A percentile compares a stretch with the other conserved stretches of the same genome.
phyloP scores from a whole-genome alignment of 2,888 invertebrate genomes.

The Perizoma flavofasciatum region DNA sequence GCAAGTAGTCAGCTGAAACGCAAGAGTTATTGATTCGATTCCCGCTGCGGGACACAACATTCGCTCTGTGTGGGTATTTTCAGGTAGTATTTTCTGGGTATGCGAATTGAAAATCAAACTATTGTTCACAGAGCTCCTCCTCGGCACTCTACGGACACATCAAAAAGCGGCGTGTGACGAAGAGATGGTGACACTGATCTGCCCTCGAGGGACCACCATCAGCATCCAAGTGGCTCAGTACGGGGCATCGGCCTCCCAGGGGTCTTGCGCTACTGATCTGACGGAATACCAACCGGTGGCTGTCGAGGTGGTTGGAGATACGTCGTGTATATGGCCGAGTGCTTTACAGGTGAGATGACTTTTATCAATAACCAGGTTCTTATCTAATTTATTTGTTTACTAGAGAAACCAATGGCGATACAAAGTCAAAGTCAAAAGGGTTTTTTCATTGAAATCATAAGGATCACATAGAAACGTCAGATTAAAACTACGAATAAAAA shows the following conservation, averaged over 20 bases:
- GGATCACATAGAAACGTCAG: no score
- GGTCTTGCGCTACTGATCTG: constrained; percentile 76
- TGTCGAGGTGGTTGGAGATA: constrained; percentile 84
- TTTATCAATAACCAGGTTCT: not conserved
- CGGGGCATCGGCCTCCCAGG: constrained; percentile 86
- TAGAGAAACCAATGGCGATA: no score
- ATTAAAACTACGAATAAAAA: no score
- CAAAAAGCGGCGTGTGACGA: constrained; percentile 97
- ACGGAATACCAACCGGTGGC: constrained; percentile 78
- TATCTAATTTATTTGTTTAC: no score
- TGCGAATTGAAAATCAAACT: no score
- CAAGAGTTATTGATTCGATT: no score
- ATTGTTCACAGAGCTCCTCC: constrained; percentile 89
- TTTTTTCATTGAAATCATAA: no score
- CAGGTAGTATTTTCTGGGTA: no score
- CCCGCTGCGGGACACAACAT: no score
- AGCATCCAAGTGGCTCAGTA: constrained; percentile 96
- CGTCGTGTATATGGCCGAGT: constrained; percentile 90
- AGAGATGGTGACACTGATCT: constrained; percentile 92
- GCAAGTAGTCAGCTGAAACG: no score
- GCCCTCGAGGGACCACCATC: constrained; percentile 96
- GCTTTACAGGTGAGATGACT: constrained; percentile 88
- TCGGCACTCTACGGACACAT: constrained; percentile 95
- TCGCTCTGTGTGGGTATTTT: no score
- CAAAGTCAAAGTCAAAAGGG: no score